Evolutionary conservation across 2,113 vertebrate genomes (phyloP), one percentile per base, ranked within the genome.

Genomic region (Aegithalos caudatus): DNA sequence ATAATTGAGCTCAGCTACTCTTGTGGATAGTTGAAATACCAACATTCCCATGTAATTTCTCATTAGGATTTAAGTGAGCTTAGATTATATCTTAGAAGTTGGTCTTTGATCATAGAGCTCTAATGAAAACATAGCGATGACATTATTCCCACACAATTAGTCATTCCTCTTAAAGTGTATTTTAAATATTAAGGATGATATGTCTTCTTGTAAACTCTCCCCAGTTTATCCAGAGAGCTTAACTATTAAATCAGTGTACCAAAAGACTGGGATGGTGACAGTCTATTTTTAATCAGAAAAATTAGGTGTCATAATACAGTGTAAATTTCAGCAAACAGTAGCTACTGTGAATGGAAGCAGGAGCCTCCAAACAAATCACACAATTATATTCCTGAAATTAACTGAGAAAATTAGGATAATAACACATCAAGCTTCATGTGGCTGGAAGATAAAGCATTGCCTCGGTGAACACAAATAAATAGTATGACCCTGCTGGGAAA

Each of bases 61-160:
- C 92, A 94, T 94, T 97, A 92, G 94, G 85, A 94, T 94, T 96
- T 91, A 96, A 94, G 92, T 80, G 90, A 96, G 40, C 19, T 90
- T 86, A 88, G 93, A 95, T 95, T 94, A 87, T 95, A 95, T 95
- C 91, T 95, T 86, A 86, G 85, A 88, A 90, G 74, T 74, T 65
- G 3, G 42, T 93, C 95, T 94, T 97, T 96, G 94, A 94, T 95
- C 90, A 84, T 51, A 57, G 72, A 86, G 54, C 85, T 97, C 79
- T 62, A 91, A 86, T 78, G 50, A 82, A 97, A 96, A 94, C 79
- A 92, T 38, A 92, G 71, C 28, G 53, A 92, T 88, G 90, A 95
- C 94, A 96, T 86, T 96, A 96, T 96, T 95, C 82, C 88, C 88
- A 88, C 94, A 96, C 88, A 95, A 97, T 96, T 94, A 96, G 94